Evolutionary conservation across 2,113 vertebrate genomes (phyloP), one percentile per base, ranked within the genome.

Genomic region (Chaetops frenatus): DNA sequence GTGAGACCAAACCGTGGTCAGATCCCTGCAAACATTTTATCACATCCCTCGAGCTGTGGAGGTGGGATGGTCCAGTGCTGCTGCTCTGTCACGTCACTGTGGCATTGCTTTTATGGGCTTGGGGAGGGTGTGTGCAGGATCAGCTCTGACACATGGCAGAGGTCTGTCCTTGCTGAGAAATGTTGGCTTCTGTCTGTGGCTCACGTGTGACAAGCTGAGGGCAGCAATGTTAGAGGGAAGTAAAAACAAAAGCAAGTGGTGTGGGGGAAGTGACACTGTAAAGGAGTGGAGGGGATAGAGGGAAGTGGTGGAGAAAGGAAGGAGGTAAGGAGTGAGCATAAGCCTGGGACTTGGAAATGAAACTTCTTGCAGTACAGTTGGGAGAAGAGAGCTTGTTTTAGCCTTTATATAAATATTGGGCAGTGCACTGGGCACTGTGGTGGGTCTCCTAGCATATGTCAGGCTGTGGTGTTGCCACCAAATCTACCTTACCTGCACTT

Each of bases 81-180:
- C 47, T 54, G 56, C 2, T 3, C 17, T 20, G 1, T 15, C 25
- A 0, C 6, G 3, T 51, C 2, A 3, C 53, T 0, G 2, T 29
- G 77, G 88, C 57, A 47, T 76, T 65, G 64, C 56, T 71, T 54
- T 40, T 19, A 17, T 1, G 16, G 70, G 31, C 53, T 83, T n/a
- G 48, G 57, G 61, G 23, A 23, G 22, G 50, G 82, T 25, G n/a
- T 21, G 22, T 56, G 3, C 58, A 36, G 56, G 19, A 21, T 45
- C 71, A 4, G 6, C 3, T 48, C 28, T 51, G 50, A 6, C 69
- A 78, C 77, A 2, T 4, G 33, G 50, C 45, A 12, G 62, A 79
- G 82, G 25, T 61, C 66, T 90, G 12, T 16, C 65, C 70, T 77
- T n/a, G 72, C 88, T 73, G 42, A 58, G 79, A 42, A 51, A 5